phyloP scores from a whole-genome alignment of 2,888 invertebrate genomes.

The Syritta pipiens region DNA sequence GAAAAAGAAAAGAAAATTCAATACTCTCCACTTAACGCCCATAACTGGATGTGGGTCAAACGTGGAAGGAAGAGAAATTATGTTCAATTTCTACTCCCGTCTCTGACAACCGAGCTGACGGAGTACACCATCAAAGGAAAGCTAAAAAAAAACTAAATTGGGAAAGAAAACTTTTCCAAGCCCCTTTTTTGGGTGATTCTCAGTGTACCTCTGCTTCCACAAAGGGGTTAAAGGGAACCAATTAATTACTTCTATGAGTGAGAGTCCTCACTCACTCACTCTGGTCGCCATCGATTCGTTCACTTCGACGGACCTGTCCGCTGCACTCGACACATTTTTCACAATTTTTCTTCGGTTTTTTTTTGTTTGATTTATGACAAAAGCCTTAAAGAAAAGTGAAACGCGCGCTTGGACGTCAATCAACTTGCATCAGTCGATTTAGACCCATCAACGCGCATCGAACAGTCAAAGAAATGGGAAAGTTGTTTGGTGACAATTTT shows the following conservation, averaged over 20 bases:
- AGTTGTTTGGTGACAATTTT: slow-evolving; percentile 60
- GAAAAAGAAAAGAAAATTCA: slow-evolving; percentile 22
- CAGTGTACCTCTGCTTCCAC: no score
- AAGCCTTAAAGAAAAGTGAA: slow-evolving; percentile 44
- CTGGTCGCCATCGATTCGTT: no score
- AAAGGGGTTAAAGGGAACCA: no score
- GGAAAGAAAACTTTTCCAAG: background rate
- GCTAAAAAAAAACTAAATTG: background rate
- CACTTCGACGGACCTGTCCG: background rate
- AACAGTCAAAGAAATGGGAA: slow-evolving; percentile 40
- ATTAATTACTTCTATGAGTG: no score
- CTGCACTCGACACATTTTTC: slow-evolving; percentile 11
- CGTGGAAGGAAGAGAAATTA: slow-evolving; percentile 31
- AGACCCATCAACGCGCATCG: slow-evolving; percentile 1
- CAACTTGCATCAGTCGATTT: slow-evolving; percentile 25
- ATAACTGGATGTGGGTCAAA: slow-evolving; percentile 36
- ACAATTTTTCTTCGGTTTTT: background rate
- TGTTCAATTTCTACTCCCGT: background rate
- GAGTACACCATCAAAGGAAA: background rate
- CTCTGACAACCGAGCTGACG: background rate
- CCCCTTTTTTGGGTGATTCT: no score
- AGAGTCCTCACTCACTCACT: no score
- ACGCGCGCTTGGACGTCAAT: slow-evolving; percentile 49
- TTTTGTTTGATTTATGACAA: slow-evolving; percentile 32
- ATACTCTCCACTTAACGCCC: slow-evolving; percentile 31